Evolutionary conservation across 2,888 invertebrate species (phyloP).

Genomic region (Crepidodera aurea): DNA sequence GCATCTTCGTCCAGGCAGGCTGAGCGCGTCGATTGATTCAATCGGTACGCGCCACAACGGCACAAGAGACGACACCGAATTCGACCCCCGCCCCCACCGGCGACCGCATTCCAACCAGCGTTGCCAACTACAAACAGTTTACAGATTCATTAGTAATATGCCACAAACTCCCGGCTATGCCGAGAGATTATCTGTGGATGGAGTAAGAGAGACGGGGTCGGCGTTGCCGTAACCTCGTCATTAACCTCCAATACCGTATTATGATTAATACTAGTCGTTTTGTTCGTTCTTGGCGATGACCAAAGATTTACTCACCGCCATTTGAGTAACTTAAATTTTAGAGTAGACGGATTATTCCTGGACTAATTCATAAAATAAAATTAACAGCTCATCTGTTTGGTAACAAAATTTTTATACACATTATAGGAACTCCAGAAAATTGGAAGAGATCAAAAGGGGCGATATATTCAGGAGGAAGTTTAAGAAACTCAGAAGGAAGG

Average conservation of each 20-base stretch:
- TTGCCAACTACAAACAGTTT: conserved; percentile 62
- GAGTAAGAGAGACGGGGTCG: conserved; percentile 4
- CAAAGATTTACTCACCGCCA: too few species aligned
- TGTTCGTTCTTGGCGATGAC: too few species aligned
- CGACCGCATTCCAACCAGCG: conserved; percentile 63
- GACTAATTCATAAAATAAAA: too few species aligned
- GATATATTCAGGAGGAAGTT: too few species aligned
- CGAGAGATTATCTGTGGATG: conserved; percentile 36
- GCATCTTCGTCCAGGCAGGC: conserved; percentile 17
- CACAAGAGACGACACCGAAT: conserved; percentile 52
- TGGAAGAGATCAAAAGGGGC: too few species aligned
- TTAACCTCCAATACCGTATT: conserved; percentile 5
- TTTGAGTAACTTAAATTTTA: too few species aligned
- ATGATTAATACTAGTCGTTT: background rate
- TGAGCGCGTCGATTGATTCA: conserved; percentile 54
- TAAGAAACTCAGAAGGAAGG: too few species aligned
- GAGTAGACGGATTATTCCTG: too few species aligned
- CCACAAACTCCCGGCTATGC: conserved; percentile 49
- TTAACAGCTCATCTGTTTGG: too few species aligned
- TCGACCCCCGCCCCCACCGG: conserved; percentile 65
- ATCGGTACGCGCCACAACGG: conserved; percentile 48
- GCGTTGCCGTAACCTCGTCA: conserved; percentile 12
- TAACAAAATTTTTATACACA: too few species aligned
- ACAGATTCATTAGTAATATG: conserved; percentile 62
- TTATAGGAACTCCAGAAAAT: too few species aligned